Evolutionary conservation across 2,797 vertebrate genomes (phyloP), one percentile per base, ranked within the genome.

Genomic region (Lindbergichthys nudifrons): DNA sequence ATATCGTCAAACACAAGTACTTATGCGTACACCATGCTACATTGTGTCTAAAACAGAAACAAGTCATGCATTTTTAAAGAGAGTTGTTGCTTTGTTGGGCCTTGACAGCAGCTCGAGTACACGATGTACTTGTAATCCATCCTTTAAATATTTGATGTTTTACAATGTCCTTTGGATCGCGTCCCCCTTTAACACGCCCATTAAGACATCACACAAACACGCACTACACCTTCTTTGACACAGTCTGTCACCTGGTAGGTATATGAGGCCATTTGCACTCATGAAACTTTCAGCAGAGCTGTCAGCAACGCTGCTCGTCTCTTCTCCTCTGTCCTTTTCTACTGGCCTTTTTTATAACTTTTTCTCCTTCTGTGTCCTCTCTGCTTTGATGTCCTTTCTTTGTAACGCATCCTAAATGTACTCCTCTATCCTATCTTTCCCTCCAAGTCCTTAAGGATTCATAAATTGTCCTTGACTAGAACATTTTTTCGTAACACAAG

Each of bases 101-200:
- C 91, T 91, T 74, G 84, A 88, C 82, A 73, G 85, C 74, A 82
- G 47, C 70, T 77, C 79, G 61, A 75, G 84, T 84, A 84, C 88
- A 92, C 80, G 81, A 85, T 89, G 89, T 90, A 86, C 82, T 88
- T 90, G 89, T 89, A 91, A 94, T 91, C 83, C 87, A 85, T 86
- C 90, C 83, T 67, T 83, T 94, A 82, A 93, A 95, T 94, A 90
- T 94, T 94, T 93, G 67, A 94, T 92, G 81, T 78, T 75, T 82
- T 82, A 89, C 92, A 92, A 85, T 81, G 83, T 88, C 57, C 65
- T 85, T 84, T 83, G 80, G 85, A 87, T 84, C 56, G 63, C 77
- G 1, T 4, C 77, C 65, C 77, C 64, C 75, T 16, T 6, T 18
- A 57, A n/a, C 75, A 41, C 45, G 36, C 62, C 39, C n/a, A 54